Evolutionary conservation across 2,888 invertebrate genomes (phyloP).

Genomic region (Pachliopta kotzebuea): DNA sequence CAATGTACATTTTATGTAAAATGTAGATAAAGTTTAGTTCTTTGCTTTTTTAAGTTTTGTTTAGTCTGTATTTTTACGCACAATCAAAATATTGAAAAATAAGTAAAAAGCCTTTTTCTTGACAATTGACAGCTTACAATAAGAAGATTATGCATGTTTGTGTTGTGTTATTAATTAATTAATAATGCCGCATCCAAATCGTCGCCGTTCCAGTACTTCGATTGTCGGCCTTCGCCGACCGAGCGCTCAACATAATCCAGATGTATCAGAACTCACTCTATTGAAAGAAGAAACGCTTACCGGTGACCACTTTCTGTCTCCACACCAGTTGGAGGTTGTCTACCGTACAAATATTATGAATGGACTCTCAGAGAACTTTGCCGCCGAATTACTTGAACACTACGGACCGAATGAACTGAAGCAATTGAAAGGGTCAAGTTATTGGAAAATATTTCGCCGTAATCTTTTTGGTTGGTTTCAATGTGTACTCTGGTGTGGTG

Average conservation of each 20-base stretch:
- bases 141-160: constrained; percentile 7
- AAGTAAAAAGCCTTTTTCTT: not conserved
- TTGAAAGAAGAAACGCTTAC: constrained; percentile 64
- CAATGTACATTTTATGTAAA: too few relatives aligned
- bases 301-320: constrained; percentile 69
- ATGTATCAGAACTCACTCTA: constrained; percentile 47
- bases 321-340: constrained; percentile 61
- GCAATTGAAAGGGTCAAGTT: constrained; percentile 80
- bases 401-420: constrained; percentile 83
- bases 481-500: constrained; percentile 84
- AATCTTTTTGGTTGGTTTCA: constrained; percentile 88
- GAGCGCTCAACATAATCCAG: constrained; percentile 40
- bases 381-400: constrained; percentile 70
- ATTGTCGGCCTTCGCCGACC: constrained; percentile 39
- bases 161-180: not conserved
- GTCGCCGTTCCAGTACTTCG: constrained; percentile 44
- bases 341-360: constrained; percentile 66
- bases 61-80: not conserved
- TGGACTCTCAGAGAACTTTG: constrained; percentile 78
- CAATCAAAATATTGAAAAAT: not conserved
- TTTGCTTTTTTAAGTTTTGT: not conserved
- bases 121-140: constrained; percentile 17
- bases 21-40: too few relatives aligned
- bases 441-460: constrained; percentile 82
- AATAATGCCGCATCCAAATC: constrained; percentile 44